Evolutionary conservation across 2,797 vertebrate genomes (phyloP), one percentile per base, ranked within the genome.

Genomic region (Tokudaia muenninki): DNA sequence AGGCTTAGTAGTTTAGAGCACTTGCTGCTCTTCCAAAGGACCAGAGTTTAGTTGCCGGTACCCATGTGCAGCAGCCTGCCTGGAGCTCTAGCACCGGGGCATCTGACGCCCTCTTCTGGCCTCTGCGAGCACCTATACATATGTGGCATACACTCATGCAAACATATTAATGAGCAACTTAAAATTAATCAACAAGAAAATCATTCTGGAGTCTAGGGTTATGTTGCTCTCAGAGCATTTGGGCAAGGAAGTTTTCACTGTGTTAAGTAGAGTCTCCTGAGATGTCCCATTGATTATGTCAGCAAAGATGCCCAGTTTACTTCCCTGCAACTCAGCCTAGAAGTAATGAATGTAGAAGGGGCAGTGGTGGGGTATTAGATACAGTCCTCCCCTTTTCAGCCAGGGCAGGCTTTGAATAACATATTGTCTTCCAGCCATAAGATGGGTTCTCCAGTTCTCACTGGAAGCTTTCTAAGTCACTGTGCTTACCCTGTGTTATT

Each of bases 111-210:
- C 84, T 72, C 65, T 87, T 52, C 84, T 70, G 84, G 21, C 34
- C 31, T 87, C 65, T n/a, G 12, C n/a, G 34, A 34, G 63, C 13
- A 37, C 47, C 47, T 87, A 22, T 50, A 72, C 13, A n/a, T 34
- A 26, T n/a, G 13, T 26, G 65, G 34, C 47, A 47, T 55, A 55
- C 2, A 70, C 65, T 87, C 47, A 52, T 9, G 3, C 13, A 50
- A 47, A 50, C 83, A 67, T 50, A 72, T n/a, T 50, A 47, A 65
- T 9, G 63, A 87, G 16, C 59, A 70, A 70, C 22, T 67, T n/a
- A n/a, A 70, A 67, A 87, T 50, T n/a, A 80, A 55, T n/a, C 24
- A 70, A 70, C 57, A 87, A 70, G 84, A 91, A 78, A 84, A 63
- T 80, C 79, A n/a, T 47, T 89, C 86, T 95, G 63, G 81, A 44